Evolutionary conservation across 2,113 vertebrate species (phyloP), one percentile per base, ranked within the genome.

Genomic region (Thunnus thynnus): DNA sequence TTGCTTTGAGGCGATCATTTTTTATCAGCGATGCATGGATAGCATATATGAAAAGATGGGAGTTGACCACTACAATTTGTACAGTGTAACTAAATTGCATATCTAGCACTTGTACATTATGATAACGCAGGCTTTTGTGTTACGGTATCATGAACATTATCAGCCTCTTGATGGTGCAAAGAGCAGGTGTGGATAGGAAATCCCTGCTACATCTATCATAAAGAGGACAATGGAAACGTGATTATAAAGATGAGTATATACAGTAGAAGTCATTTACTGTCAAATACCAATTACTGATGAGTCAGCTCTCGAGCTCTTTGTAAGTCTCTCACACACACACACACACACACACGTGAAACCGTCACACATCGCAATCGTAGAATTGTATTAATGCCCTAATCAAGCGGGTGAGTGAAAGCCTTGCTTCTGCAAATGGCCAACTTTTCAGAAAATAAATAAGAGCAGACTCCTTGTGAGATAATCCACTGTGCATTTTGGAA

Each of bases 51-150:
- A 80, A 27, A 17, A 71, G 5, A 46, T 25, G 30, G 62, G n/a
- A 51, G 78, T 25, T 81, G 18, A 72, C 8, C 72, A 30, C 70
- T 62, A 27, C 67, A 76, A 16, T 83, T 87, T 77, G 30, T 46
- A 18, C 36, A 25, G 1, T 70, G 58, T 22, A 18, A 46, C 20
- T 44, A 62, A 79, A 87, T 72, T 58, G 50, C 68, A 78, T n/a
- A 70, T 79, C 64, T 52, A 13, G 36, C 20, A 52, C 78, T 57
- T 55, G 58, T 75, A 84, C 72, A 80, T 87, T 86, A 84, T 48
- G 41, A 47, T 47, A 62, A 77, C 54, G 82, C 52, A 41, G 18
- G 71, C 57, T 80, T 86, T 78, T 61, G 54, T 86, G 67, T 55
- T 22, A 41, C 27, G 77, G 61, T n/a, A 67, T 72, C 51, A 32